These are phyloP conservation scores for Pseudomyrmex concolor DNA, from an alignment of 1,140 invertebrate genomes.

Conservation along the genomic window DNA sequence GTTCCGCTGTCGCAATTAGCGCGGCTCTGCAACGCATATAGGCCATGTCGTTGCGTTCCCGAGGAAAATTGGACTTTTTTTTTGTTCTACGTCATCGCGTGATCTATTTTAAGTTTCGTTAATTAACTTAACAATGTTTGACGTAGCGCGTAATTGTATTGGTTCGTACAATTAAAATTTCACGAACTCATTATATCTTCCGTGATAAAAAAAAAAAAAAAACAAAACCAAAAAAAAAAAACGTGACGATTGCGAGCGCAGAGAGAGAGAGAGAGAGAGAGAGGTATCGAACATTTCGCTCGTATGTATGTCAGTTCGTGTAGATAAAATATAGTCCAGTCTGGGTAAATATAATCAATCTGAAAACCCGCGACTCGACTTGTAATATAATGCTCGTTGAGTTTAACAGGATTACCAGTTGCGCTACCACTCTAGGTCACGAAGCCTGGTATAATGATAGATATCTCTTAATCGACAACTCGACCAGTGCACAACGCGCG, in stretches of 20 bases:
- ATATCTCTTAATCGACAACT: constrained; percentile 41
- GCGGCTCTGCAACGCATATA: background rate
- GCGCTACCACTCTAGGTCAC: constrained; percentile 18
- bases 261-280: background rate
- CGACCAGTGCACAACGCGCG: background rate
- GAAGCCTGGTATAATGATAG: constrained; percentile 5
- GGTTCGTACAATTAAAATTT: too few species aligned
- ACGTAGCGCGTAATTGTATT: too few species aligned
- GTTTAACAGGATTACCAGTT: constrained; percentile 43
- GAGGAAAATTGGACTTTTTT: constrained; percentile 33
- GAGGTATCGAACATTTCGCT: background rate
- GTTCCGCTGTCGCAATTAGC: constrained; percentile 36
- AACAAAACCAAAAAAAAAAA: background rate
- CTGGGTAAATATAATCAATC: too few species aligned
- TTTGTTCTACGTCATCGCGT: background rate
- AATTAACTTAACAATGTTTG: too few species aligned
- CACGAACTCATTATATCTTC: too few species aligned
- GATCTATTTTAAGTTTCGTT: background rate
- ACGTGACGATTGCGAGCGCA: background rate
- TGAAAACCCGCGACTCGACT: too few species aligned
- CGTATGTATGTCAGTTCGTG: background rate
- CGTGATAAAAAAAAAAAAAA: too few species aligned
- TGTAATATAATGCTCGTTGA: background rate
- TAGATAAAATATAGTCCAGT: constrained; percentile 1
- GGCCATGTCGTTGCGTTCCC: background rate